phyloP scores from a whole-genome alignment of 2,797 vertebrate species.

The Centropyge bicolor region DNA sequence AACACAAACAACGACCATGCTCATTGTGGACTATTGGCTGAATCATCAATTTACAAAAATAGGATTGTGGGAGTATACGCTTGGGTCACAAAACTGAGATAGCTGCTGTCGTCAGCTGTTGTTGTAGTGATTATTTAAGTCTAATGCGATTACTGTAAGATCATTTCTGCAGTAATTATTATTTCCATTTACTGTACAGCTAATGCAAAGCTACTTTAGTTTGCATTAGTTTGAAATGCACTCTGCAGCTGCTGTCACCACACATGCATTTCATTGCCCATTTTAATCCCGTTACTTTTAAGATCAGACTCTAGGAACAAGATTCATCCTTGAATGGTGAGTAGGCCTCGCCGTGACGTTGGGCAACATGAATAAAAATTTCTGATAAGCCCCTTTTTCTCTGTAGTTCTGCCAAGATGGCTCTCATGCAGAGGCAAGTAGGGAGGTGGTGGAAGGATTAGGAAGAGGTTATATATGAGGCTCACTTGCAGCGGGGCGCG shows the following conservation, averaged over 20 bases:
- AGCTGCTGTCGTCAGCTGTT: not conserved
- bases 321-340: slow-evolving; percentile 46
- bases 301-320: slow-evolving; percentile 33
- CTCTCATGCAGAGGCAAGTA: slow-evolving; percentile 56
- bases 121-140: not conserved
- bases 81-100: not conserved
- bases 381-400: slow-evolving; percentile 71
- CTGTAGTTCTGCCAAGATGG: slow-evolving; percentile 76
- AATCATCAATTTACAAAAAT: slow-evolving; percentile 11
- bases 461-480: slow-evolving; percentile 65
- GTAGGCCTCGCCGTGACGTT: slow-evolving; percentile 52
- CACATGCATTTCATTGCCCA: slow-evolving; percentile 24
- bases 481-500: slow-evolving; percentile 49
- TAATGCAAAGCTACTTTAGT: not conserved
- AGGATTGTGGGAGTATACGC: not conserved
- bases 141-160: not conserved
- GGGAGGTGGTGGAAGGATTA: slow-evolving; percentile 69
- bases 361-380: slow-evolving; percentile 55
- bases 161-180: not conserved
- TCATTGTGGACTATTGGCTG: not conserved
- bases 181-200: slow-evolving; percentile 1
- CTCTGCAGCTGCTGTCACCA: not conserved
- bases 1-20: slow-evolving; percentile 1
- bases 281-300: slow-evolving; percentile 46
- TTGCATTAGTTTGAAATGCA: slow-evolving; percentile 14